These are phyloP conservation scores for Zosterops hypoxanthus DNA, from an alignment of 2,113 vertebrate genomes.

Conservation along the genomic window DNA sequence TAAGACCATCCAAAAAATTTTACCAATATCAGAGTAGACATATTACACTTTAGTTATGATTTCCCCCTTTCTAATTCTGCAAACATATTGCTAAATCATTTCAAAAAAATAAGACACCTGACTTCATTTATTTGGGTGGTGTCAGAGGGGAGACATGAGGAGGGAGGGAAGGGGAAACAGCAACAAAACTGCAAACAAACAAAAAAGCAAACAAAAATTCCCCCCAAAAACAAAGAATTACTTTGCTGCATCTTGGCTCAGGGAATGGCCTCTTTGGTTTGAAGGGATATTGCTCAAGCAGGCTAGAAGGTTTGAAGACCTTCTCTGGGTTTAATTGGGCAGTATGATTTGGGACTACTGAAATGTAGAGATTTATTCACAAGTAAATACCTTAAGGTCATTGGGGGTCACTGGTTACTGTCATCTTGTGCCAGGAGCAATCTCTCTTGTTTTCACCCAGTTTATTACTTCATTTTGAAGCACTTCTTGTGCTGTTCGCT, in stretches of 20 bases:
- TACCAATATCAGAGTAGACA: not conserved
- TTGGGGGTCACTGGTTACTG: not conserved
- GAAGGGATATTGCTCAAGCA: not conserved
- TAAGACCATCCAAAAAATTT: not conserved
- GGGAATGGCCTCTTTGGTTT: not conserved
- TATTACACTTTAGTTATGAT: not conserved
- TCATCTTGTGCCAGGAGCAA: not conserved
- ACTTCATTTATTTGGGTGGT: not conserved
- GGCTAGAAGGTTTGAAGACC: not conserved
- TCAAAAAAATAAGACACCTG: not conserved
- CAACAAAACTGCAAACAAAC: not conserved
- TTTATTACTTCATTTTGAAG: not conserved
- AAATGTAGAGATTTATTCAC: not conserved
- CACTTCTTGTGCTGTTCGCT: not conserved
- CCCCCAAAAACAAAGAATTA: not conserved
- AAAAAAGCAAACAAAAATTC: not conserved
- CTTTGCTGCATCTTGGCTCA: not conserved
- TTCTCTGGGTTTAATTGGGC: not conserved
- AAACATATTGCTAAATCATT: not conserved
- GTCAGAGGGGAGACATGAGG: fast-evolving
- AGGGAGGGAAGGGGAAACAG: not conserved
- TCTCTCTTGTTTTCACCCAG: not conserved
- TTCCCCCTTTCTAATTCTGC: not conserved
- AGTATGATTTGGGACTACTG: not conserved
- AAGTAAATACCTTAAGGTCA: not conserved